phyloP scores from a whole-genome alignment of 2,888 invertebrate genomes.

The Chrysina gloriosa region DNA sequence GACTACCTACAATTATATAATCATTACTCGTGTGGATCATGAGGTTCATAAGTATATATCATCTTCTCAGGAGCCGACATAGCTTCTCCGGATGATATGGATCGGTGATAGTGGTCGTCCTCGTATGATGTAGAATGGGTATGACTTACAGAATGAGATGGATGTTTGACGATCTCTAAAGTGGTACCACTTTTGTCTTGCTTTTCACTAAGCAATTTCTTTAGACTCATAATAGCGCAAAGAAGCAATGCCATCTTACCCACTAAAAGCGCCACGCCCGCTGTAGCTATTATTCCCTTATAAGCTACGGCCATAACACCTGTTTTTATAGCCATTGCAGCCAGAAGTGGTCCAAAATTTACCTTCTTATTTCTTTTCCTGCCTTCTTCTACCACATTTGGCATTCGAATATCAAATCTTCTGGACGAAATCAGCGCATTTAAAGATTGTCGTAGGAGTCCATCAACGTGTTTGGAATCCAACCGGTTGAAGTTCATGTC shows the following conservation, averaged over 20 bases:
- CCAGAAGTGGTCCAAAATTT: slow-evolving; percentile 75
- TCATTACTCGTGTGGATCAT: slow-evolving; percentile 6
- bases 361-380: slow-evolving; percentile 75
- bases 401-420: slow-evolving; percentile 61
- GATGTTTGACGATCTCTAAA: slow-evolving; percentile 87
- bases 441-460: slow-evolving; percentile 69
- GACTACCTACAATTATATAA: background rate
- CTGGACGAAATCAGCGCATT: slow-evolving; percentile 72
- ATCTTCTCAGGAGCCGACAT: slow-evolving; percentile 22
- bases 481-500: slow-evolving; percentile 59
- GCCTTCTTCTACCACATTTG: slow-evolving; percentile 66
- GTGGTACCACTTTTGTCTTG: slow-evolving; percentile 84
- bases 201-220: slow-evolving; percentile 77
- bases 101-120: slow-evolving; percentile 48
- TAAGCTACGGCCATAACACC: slow-evolving; percentile 80
- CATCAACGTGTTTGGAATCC: slow-evolving; percentile 72
- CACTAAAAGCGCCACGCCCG: slow-evolving; percentile 81
- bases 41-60: slow-evolving; percentile 19
- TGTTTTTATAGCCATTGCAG: slow-evolving; percentile 77
- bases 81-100: slow-evolving; percentile 39
- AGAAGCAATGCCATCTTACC: slow-evolving; percentile 84
- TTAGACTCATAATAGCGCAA: slow-evolving; percentile 82
- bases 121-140: slow-evolving; percentile 77
- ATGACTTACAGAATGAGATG: slow-evolving; percentile 82
- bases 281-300: slow-evolving; percentile 79